Conservation (phyloP, 2,888 invertebrate genomes). For the Xestia ashworthii region DNA sequence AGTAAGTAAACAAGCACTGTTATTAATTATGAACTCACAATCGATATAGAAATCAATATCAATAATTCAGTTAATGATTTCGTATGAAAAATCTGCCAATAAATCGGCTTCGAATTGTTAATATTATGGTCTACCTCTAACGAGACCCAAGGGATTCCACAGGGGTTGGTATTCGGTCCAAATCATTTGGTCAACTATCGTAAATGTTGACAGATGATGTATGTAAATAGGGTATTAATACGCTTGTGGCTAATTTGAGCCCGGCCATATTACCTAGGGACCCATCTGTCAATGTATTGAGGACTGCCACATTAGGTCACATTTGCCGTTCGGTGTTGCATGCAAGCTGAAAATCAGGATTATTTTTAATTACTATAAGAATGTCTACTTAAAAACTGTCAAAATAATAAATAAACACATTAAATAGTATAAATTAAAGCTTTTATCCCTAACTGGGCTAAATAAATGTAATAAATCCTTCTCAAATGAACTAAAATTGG, state of each 20-base stretch:
- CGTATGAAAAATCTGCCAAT: constrained; percentile 1
- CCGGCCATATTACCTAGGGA: constrained; percentile 68
- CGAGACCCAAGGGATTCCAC: constrained; percentile 48
- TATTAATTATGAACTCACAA: background rate
- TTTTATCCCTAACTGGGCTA: background rate
- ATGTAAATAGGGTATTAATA: constrained; percentile 63
- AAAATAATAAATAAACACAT: too few species aligned
- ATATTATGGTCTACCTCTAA: constrained; percentile 43
- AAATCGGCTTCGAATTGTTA: constrained; percentile 10
- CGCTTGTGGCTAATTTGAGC: constrained; percentile 72
- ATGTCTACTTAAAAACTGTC: too few species aligned
- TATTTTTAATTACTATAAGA: too few species aligned
- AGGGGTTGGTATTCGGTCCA: constrained; percentile 43
- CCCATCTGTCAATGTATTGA: constrained; percentile 68
- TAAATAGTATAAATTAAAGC: too few species aligned
- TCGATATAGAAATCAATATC: constrained; percentile 12
- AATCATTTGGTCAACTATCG: constrained; percentile 57
- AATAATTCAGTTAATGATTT: constrained; percentile 13
- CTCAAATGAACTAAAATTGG: background rate
- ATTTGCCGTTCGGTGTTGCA: background rate
- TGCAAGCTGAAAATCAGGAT: constrained; percentile 16
- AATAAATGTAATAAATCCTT: background rate
- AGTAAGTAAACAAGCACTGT: background rate
- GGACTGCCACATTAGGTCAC: constrained; percentile 26
- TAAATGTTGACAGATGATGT: constrained; percentile 70